Evolutionary conservation across 64 coral and sea anemone genomes (phyloP).

Genomic region (Hydrozoanthus tunicans): DNA sequence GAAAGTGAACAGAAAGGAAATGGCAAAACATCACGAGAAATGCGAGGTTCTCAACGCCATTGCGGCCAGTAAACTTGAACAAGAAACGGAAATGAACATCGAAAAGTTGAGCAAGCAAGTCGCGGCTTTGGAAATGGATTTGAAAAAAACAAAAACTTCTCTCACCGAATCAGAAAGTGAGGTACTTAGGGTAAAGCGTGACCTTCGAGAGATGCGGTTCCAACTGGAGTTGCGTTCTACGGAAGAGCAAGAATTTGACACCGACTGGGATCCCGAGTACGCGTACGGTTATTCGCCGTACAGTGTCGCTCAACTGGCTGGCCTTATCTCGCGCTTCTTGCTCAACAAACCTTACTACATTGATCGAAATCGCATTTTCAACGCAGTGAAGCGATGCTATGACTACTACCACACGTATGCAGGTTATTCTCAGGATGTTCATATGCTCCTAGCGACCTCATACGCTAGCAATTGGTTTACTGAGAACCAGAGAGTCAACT

Average conservation of each 20-base stretch:
- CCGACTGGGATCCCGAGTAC: slow-evolving; percentile 72
- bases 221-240: slow-evolving; percentile 38
- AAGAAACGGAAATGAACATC: slow-evolving; percentile 44
- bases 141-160: slow-evolving; percentile 74
- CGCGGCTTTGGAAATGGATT: slow-evolving; percentile 65
- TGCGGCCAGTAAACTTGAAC: slow-evolving; percentile 35
- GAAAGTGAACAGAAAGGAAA: slow-evolving; percentile 41
- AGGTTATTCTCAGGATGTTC: slow-evolving; percentile 82
- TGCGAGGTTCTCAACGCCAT: slow-evolving; percentile 56
- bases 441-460: slow-evolving; percentile 85
- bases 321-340: slow-evolving; percentile 77
- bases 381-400: slow-evolving; percentile 82
- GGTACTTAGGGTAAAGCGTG: slow-evolving; percentile 71
- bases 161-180: slow-evolving; percentile 74
- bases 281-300: slow-evolving; percentile 78
- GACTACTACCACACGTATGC: slow-evolving; percentile 82
- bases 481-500: slow-evolving; percentile 65
- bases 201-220: slow-evolving; percentile 66
- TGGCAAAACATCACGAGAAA: slow-evolving; percentile 57
- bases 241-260: slow-evolving; percentile 67
- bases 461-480: slow-evolving; percentile 85
- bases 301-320: slow-evolving; percentile 69
- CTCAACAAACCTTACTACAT: slow-evolving; percentile 77
- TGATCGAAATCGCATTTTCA: slow-evolving; percentile 71
- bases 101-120: slow-evolving; percentile 71